Evolutionary conservation across 2,797 vertebrate genomes (phyloP), one percentile per base, ranked within the genome.

Genomic region (Ciconia nigra): DNA sequence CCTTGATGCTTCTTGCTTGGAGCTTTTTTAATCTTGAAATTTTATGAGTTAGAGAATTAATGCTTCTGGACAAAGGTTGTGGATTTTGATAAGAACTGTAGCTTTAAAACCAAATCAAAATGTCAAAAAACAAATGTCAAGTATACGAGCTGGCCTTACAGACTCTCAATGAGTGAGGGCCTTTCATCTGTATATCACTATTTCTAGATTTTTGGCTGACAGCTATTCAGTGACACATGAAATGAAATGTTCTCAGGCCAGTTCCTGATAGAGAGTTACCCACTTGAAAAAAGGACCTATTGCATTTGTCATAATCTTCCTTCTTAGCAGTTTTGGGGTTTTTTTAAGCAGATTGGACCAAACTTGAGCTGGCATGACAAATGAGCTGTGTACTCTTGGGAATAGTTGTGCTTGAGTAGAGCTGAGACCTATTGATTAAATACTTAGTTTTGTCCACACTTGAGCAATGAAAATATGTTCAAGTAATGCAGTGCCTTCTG

Each of bases 131-230:
- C 37, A 33, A 77, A 24, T 15, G 18, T 63, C n/a, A 42, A 18
- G 20, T 67, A 7, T 25, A 14, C 1, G 8, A 24, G 9, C 37
- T 92, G 55, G 17, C 55, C 33, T 67, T 58, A 18, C 0, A 37
- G 42, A 15, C 16, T 74, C 17, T 49, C 3, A 15, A 0, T 15
- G 35, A 61, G 4, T 21, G 9, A 11, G 11, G 13, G 12, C 16
- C 25, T 54, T 66, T 84, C 11, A 44, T 42, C 15, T 90, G 59
- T 35, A 0, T n/a, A 9, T 66, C 2, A 0, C 20, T 67, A 0
- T 66, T 74, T 71, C 14, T 33, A 6, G 15, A 7, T 63, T 47
- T 13, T 44, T 73, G 74, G 6, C 35, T 91, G 51, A 47, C 26
- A 63, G 54, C 22, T 63, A 2, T 57, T 84, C 31, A 46, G 20